phyloP scores from a whole-genome alignment of 1,140 invertebrate genomes.

The Goniozus legneri region DNA sequence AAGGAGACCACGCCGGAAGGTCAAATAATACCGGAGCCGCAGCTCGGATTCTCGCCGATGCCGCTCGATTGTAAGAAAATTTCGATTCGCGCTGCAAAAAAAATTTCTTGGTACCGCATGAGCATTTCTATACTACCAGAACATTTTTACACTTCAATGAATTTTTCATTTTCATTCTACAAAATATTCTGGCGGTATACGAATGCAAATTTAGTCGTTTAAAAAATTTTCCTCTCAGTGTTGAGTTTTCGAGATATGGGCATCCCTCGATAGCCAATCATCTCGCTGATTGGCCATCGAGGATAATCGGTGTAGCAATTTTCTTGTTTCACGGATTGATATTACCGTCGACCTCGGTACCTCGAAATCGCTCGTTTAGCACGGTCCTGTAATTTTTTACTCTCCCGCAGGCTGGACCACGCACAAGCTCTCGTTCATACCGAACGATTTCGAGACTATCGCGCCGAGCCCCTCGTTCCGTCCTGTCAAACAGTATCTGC shows the following conservation, averaged over 20 bases:
- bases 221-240: too few relatives aligned
- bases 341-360: too few relatives aligned
- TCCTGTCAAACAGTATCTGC: slow-evolving; percentile 39
- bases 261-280: too few relatives aligned
- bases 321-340: too few relatives aligned
- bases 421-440: slow-evolving; percentile 41
- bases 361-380: too few relatives aligned
- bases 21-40: slow-evolving; percentile 21
- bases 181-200: neutral
- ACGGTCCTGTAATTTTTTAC: too few relatives aligned
- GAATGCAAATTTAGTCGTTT: neutral
- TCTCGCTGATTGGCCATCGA: too few relatives aligned
- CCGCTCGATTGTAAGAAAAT: slow-evolving; percentile 37
- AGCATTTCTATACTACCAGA: neutral
- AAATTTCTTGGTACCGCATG: neutral
- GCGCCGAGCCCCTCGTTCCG: slow-evolving; percentile 32
- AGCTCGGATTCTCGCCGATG: slow-evolving; percentile 23
- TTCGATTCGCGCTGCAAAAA: neutral
- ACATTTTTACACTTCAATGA: too few relatives aligned
- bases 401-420: slow-evolving; percentile 47
- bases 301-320: too few relatives aligned
- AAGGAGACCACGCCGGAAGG: slow-evolving; percentile 18
- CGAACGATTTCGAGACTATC: slow-evolving; percentile 25
- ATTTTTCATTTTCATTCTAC: slow-evolving; percentile 1
- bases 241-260: too few relatives aligned